Evolutionary conservation across 1,140 invertebrate genomes (phyloP), one percentile per base, ranked within the genome.

Genomic region (Bemisia tabaci): DNA sequence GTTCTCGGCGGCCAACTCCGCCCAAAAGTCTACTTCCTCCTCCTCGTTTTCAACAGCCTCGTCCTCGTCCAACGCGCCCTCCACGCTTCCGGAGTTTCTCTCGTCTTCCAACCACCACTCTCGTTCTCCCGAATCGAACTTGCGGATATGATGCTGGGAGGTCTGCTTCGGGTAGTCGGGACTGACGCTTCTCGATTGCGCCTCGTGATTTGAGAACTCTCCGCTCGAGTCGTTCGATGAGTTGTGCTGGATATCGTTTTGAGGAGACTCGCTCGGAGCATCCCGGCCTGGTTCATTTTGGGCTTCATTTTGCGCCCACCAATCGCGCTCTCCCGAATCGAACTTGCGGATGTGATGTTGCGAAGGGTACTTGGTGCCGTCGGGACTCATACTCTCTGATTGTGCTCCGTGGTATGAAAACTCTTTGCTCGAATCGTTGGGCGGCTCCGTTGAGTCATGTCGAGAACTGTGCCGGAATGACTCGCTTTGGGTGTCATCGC

Each of bases 321-420:
- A 74, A 0, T 72, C 68, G 22, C 66, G 62, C n/a, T 73, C 72
- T n/a, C 69, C 70, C 21, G 72, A 74, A 58, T 73, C 67, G 2
- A 70, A 63, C 69, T 68, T 71, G 12, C 68, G 67, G 5, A 70
- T 60, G 1, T 61, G 64, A 2, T 62, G n/a, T 26, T 60, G 22
- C 0, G 58, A 22, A n/a, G 39, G 25, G 12, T 66, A 17, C 59
- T 59, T 48, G 0, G 21, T 21, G 1, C 60, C n/a, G n/a, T n/a
- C n/a, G 5, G 33, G 17, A 17, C 33, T 48, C 17, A 48, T 5
- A 48, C 5, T 9, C 33, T 48, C 33, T 9, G 17, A 5, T 9
- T 48, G 5, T 48, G 33, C 17, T 17, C 33, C 33, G n/a, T n/a
- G n/a, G n/a, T n/a, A n/a, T n/a, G n/a, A n/a, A n/a, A n/a, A n/a